Base-by-base conservation (phyloP, 2,888 invertebrate genomes). In the Nowickia ferox region DNA sequence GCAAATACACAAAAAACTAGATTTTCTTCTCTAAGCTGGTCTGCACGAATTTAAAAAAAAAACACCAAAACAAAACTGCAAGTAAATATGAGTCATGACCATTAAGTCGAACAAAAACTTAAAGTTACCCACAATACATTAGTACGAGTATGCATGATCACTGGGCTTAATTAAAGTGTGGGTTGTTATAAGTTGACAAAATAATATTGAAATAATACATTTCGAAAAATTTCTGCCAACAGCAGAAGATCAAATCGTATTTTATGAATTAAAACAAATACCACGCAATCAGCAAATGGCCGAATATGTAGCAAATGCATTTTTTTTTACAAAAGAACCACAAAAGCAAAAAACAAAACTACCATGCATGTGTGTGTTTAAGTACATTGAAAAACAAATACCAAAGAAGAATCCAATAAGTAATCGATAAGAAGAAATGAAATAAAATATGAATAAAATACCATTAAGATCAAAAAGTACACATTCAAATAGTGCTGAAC, bases 191-290 rank as follows among this genome's bases (percentile, higher is more conserved):
- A 66, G 42, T 66, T 74, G 68, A 69, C 59, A 61, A 63, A 30
- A 57, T 51, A 51, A 51, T 77, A n/a, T n/a, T 15, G 9, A 42
- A 51, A 44, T 44, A 22, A 53, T 40, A 59, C 38, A 38, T 63
- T 68, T 68, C 15, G 22, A 22, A 22, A 30, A 40, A 59, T 65
- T 57, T 59, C 38, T 46, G 17, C 44, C n/a, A 17, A 48, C 59
- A 77, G n/a, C 66, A 46, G 53, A 51, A 81, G 61, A 84, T 81
- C 78, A 65, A 78, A 78, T 30, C 30, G 17, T 46, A 48, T 30
- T 78, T 78, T 38, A 69, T 40, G 15, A 69, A 51, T 65, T 53
- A 63, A 68, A 38, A 19, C 3, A 72, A 38, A 46, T 79, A 79
- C 51, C 63, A 84, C 51, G 66, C 84, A 65, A 57, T 38, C 75